Base-by-base conservation (phyloP, 2,113 vertebrate species). In the Scophthalmus maximus region DNA sequence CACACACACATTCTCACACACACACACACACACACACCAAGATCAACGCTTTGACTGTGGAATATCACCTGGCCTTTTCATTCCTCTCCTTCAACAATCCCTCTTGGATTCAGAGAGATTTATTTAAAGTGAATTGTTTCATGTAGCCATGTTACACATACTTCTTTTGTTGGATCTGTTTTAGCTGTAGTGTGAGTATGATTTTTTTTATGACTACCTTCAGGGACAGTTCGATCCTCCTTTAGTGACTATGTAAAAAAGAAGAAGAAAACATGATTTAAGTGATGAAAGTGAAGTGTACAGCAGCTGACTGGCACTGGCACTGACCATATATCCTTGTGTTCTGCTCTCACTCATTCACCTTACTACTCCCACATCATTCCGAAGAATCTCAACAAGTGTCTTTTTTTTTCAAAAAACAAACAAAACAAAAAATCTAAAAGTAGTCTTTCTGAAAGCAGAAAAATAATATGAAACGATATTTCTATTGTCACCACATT, bases 311-410 rank as follows among this genome's bases (percentile, higher is more conserved):
- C 70, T 22, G 68, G 70, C 76, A 68, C 82, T 69, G 58, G 68
- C 79, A 40, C 61, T 68, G 75, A 76, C 79, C 60, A 12, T 46
- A 65, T 73, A 79, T 86, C 64, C 68, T 56, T 47, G 61, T 83
- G 71, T 46, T 59, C 49, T 15, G 17, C 59, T 55, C 46, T 75
- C 53, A 40, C 57, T 77, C 42, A 12, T 65, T 67, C 51, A 70
- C 72, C 63, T 44, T 32, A 53, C 59, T 68, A 6, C 49, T 55
- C 75, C 67, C 69, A 29, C 64, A 4, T 79, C 75, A 56, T 55
- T 80, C 85, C 84, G 82, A 79, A 75, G 78, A 88, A 90, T 74
- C 87, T 88, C 81, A 87, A 87, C 76, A 91, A 91, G 90, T 91
- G 89, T 92, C 88, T 92, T 92, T 84, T 88, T 89, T 90, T 86